Conservation (phyloP, 1,140 invertebrate species). For the Armadillidium nasatum region DNA sequence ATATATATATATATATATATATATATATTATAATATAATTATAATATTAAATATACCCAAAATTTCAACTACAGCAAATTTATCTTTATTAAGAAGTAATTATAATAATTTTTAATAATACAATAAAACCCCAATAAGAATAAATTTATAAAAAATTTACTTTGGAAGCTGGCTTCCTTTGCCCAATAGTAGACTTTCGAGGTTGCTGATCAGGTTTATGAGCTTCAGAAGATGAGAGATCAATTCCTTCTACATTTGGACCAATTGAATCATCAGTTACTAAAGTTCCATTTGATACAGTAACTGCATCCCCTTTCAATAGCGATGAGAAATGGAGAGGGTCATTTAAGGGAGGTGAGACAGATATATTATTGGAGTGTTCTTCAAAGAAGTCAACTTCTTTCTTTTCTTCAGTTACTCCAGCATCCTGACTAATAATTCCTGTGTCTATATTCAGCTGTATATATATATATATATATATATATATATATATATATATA, state of each 20-base stretch:
- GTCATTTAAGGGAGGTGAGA: conserved; percentile 22
- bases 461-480: background rate
- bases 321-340: conserved; percentile 6
- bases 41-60: no score
- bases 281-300: conserved; percentile 35
- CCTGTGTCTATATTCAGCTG: conserved; percentile 51
- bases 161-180: conserved; percentile 51
- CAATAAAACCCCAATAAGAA: background rate
- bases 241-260: conserved; percentile 55
- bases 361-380: conserved; percentile 49
- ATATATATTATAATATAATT: background rate
- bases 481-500: background rate
- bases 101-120: background rate
- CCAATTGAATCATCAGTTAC: conserved; percentile 47
- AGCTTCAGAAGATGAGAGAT: conserved; percentile 50
- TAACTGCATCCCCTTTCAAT: conserved; percentile 17
- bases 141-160: conserved; percentile 47
- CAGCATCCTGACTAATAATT: conserved; percentile 35
- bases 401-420: conserved; percentile 51
- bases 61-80: background rate
- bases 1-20: conserved; percentile 18
- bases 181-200: conserved; percentile 67
- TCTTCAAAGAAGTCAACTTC: conserved; percentile 81
- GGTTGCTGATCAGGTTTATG: conserved; percentile 47
- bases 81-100: background rate